These are phyloP conservation scores for Nudaria mundana DNA, from an alignment of 2,888 invertebrate species.

Conservation along the genomic window DNA sequence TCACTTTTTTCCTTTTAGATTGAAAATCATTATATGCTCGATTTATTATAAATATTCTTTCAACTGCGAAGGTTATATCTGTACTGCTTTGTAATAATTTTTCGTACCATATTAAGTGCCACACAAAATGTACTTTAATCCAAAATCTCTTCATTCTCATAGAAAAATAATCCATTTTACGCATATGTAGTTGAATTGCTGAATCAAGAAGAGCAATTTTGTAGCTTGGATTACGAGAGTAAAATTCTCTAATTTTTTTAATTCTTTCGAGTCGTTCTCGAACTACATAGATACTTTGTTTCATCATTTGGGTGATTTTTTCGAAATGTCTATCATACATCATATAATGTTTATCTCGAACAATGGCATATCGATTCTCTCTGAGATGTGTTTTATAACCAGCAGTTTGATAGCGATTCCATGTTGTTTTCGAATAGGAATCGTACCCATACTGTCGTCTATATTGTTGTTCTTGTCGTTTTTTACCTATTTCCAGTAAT, in stretches of 20 bases:
- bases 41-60: constrained; percentile 1
- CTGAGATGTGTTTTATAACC: neutral
- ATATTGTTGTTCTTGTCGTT: neutral
- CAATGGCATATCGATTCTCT: neutral
- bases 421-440: neutral
- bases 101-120: constrained; percentile 1
- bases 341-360: neutral
- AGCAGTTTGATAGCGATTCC: constrained; percentile 1
- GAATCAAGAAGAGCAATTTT: constrained; percentile 3
- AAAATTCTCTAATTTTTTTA: neutral
- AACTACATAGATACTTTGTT: constrained; percentile 2
- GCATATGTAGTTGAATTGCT: constrained; percentile 1
- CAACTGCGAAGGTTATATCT: constrained; percentile 3
- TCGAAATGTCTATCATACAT: neutral
- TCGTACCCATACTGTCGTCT: neutral
- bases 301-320: constrained; percentile 2
- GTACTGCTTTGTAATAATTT: constrained; percentile 3
- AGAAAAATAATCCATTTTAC: neutral
- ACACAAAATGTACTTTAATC: neutral
- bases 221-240: neutral
- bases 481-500: neutral
- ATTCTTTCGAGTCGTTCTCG: constrained; percentile 1
- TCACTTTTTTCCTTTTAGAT: no score
- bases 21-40: neutral
- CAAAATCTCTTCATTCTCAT: neutral